A percentile compares a stretch with the other conserved stretches of the same genome.
phyloP scores from a whole-genome alignment of 2,888 invertebrate species.

The Ochropacha duplaris region DNA sequence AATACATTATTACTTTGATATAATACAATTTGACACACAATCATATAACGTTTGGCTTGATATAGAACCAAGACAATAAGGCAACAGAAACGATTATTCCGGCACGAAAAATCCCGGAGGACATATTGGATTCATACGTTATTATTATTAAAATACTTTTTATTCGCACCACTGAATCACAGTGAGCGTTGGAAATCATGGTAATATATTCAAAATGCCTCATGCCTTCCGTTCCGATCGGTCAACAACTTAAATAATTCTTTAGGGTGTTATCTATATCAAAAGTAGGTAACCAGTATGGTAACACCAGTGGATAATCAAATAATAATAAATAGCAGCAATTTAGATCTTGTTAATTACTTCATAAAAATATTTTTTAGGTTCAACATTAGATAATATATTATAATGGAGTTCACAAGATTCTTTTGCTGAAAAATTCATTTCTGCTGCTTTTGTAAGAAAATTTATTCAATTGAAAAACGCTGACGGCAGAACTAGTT shows the following conservation, averaged over 20 bases:
- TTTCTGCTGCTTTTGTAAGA: too few species aligned
- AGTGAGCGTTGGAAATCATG: neutral
- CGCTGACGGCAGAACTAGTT: too few species aligned
- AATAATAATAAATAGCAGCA: too few species aligned
- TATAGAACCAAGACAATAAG: slow-evolving; percentile 17
- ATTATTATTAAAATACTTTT: slow-evolving; percentile 34
- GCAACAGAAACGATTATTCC: slow-evolving; percentile 14
- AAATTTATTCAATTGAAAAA: too few species aligned
- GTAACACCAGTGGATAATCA: too few species aligned
- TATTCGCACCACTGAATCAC: slow-evolving; percentile 12
- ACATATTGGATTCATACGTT: slow-evolving; percentile 31
- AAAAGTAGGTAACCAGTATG: neutral
- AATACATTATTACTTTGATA: neutral
- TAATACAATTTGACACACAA: neutral
- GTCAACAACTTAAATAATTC: neutral
- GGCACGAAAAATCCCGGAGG: slow-evolving; percentile 15
- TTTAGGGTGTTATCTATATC: neutral
- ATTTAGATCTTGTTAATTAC: slow-evolving; percentile 6
- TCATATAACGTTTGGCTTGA: neutral
- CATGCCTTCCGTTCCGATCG: neutral
- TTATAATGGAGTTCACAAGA: too few species aligned
- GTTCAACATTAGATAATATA: too few species aligned
- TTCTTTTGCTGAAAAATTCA: too few species aligned
- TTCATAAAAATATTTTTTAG: slow-evolving; percentile 13
- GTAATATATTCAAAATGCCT: slow-evolving; percentile 4